These are phyloP conservation scores for Limosa lapponica DNA, from an alignment of 2,797 vertebrate genomes.

Conservation along the genomic window DNA sequence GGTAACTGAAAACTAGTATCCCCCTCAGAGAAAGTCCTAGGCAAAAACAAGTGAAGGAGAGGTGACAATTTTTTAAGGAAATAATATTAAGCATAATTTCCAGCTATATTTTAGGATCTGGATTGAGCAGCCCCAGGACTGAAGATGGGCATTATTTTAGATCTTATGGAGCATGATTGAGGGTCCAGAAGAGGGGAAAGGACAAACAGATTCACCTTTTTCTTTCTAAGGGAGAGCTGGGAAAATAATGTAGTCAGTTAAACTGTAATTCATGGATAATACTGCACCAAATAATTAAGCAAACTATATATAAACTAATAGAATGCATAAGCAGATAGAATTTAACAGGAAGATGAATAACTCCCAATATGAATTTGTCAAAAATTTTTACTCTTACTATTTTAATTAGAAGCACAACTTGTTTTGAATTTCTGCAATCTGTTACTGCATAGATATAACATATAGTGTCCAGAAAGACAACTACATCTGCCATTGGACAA, in stretches of 20 bases:
- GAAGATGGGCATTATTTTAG: background rate
- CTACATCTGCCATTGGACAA: background rate
- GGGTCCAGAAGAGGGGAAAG: background rate
- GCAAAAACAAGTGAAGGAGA: background rate
- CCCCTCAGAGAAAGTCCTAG: background rate
- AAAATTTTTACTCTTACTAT: background rate
- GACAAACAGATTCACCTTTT: background rate
- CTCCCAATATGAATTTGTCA: background rate
- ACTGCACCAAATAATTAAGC: background rate
- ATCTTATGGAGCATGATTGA: background rate
- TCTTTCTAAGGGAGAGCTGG: background rate
- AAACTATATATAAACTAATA: background rate
- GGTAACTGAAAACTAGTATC: background rate
- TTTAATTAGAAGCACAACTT: constrained; percentile 26
- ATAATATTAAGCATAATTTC: background rate
- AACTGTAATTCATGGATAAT: background rate
- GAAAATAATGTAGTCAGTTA: background rate
- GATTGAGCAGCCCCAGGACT: background rate
- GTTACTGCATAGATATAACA: background rate
- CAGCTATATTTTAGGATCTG: background rate
- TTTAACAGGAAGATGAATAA: background rate
- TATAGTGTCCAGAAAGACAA: background rate
- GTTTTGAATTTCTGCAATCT: constrained; percentile 33
- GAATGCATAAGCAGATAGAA: background rate
- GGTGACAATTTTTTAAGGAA: background rate